Conservation (phyloP, 92 coral and sea anemone species). For the Actinostola sp. region DNA sequence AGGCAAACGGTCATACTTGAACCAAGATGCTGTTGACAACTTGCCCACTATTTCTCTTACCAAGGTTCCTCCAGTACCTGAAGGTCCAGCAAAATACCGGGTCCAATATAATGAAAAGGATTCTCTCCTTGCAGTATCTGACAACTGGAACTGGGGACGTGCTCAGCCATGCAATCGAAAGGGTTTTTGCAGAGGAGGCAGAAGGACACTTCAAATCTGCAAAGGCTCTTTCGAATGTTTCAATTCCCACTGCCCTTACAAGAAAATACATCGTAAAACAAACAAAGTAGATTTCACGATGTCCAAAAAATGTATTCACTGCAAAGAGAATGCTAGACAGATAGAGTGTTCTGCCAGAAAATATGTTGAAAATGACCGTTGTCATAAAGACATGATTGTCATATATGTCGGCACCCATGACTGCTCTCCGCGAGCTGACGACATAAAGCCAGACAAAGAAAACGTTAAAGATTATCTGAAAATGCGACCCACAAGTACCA, state of each 20-base stretch:
- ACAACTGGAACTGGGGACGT: constrained; percentile 61
- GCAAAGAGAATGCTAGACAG: constrained; percentile 14
- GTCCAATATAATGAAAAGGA: constrained; percentile 43
- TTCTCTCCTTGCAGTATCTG: constrained; percentile 23
- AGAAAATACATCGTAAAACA: constrained; percentile 30
- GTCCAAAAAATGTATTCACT: constrained; percentile 33
- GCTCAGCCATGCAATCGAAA: constrained; percentile 44
- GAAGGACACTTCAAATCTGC: constrained; percentile 52
- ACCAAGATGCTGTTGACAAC: constrained; percentile 45
- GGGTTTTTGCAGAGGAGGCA: constrained; percentile 41
- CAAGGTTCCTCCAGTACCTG: constrained; percentile 29
- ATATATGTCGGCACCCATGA: constrained; percentile 49
- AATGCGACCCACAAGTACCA: constrained; percentile 38
- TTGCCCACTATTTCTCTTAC: constrained; percentile 1
- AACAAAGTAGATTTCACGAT: constrained; percentile 46
- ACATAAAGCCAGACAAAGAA: constrained; percentile 33
- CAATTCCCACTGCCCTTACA: constrained; percentile 31
- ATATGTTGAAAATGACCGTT: constrained; percentile 64
- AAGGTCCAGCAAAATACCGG: constrained; percentile 31
- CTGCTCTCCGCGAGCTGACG: constrained; percentile 29
- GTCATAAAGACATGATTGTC: constrained; percentile 57
- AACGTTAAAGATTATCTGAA: not conserved
- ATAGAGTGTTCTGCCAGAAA: constrained; percentile 51
- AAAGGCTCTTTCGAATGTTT: constrained; percentile 39
- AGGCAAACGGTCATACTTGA: constrained; percentile 42